Evolutionary conservation across 2,888 invertebrate species (phyloP), one percentile per base, ranked within the genome.

Genomic region (Stenotaenia linearis): DNA sequence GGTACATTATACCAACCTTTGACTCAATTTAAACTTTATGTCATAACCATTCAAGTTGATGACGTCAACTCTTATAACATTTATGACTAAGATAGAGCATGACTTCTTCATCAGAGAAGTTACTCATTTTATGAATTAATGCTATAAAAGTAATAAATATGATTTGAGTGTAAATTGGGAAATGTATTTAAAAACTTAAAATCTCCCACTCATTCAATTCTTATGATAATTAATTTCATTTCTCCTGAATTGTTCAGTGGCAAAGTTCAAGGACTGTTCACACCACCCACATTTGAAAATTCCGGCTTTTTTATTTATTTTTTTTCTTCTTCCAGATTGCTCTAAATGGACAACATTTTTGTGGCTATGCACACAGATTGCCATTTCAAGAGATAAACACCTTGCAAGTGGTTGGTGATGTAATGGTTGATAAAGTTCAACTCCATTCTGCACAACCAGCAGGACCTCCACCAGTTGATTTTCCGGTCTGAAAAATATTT

Each of bases 391-490:
- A 35, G 7, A 37, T 77, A 3, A 77, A 5, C 28, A 37, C 35
- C 2, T 37, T 77, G 32, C 77, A 77, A 37, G 35, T 77, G 15
- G 37, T 37, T 12, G 77, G 77, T 32, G 77, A 77, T 77, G 87
- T 93, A 3, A 21, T 69, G 75, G n/a, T 45, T 40, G 74, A 32
- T 32, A 78, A 80, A 75, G 45, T 78, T 12, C 28, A 74, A 6
- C 75, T 75, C 7, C 56, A 56, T n/a, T 2, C 5, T 18, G 18
- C 23, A n/a, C 56, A 18, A 56, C 2, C 56, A 15, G 21, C 56
- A 7, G 56, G 56, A 56, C 56, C 56, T 1, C 21, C 56, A 18
- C 56, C 18, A 15, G 56, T 56, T n/a, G 18, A 18, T 56, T 18
- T 56, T n/a, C 56, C 56, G 18, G 56, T 56, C 9, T 37, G 37